Evolutionary conservation across 2,888 invertebrate species (phyloP).

Genomic region (Epirrhoe tristata): DNA sequence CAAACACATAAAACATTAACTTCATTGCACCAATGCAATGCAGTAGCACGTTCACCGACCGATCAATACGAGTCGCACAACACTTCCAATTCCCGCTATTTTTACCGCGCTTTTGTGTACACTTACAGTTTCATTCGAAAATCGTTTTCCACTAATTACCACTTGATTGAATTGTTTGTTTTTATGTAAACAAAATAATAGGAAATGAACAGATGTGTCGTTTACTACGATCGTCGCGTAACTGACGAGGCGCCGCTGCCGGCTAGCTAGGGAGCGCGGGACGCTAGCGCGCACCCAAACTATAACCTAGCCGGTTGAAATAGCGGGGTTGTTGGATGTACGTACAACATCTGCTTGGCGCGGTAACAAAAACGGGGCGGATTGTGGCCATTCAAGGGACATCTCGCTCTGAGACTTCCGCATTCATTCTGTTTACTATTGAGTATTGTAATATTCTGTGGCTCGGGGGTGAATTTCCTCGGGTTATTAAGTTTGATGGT

Average conservation of each 20-base stretch:
- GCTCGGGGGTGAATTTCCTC: constrained; percentile 7
- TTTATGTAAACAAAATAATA: constrained; percentile 27
- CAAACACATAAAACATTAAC: constrained; percentile 66
- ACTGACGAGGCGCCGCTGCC: constrained; percentile 58
- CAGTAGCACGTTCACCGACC: constrained; percentile 60
- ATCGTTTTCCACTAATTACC: constrained; percentile 18
- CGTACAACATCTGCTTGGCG: constrained; percentile 54
- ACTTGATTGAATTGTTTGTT: constrained; percentile 18
- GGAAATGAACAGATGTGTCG: constrained; percentile 61
- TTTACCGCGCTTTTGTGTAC: constrained; percentile 46
- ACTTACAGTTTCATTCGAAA: constrained; percentile 50
- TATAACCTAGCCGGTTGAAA: constrained; percentile 78
- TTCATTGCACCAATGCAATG: constrained; percentile 66
- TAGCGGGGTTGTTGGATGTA: constrained; percentile 69
- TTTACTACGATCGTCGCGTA: constrained; percentile 72
- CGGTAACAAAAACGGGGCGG: constrained; percentile 65
- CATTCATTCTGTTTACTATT: constrained; percentile 62
- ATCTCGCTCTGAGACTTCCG: constrained; percentile 67
- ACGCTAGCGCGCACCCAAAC: constrained; percentile 74
- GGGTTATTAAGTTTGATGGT: constrained; percentile 24
- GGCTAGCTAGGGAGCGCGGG: constrained; percentile 60
- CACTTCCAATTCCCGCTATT: constrained; percentile 67
- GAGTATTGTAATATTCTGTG: constrained; percentile 26
- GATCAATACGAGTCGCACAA: constrained; percentile 75
- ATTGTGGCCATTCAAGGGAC: constrained; percentile 74